phyloP scores from a whole-genome alignment of 1,140 invertebrate genomes.

The Lutraria rhynchaena region DNA sequence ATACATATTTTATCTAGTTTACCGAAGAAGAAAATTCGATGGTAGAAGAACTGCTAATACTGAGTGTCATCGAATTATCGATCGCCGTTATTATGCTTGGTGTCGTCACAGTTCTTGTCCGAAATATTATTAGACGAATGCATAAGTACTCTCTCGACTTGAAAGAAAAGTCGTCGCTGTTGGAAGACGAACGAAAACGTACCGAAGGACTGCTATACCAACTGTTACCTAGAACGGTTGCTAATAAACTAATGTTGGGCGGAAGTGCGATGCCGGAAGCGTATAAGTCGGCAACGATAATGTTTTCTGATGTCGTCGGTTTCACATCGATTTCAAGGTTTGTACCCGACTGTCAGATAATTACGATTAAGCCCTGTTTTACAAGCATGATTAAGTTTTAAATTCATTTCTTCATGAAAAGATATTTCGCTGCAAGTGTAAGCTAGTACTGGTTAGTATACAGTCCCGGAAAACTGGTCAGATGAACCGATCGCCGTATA shows the following conservation, averaged over 20 bases:
- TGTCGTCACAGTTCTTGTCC: conserved; percentile 7
- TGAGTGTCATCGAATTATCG: conserved; percentile 13
- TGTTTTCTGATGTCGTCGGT: conserved; percentile 91
- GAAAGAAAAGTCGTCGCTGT: conserved; percentile 22
- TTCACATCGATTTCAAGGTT: conserved; percentile 87
- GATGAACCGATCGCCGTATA: no score
- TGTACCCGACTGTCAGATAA: background rate
- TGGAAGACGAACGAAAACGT: conserved; percentile 48
- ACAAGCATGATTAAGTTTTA: no score
- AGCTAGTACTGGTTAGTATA: no score
- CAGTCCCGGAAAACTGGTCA: no score
- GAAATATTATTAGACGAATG: conserved; percentile 31
- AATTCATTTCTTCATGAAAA: no score
- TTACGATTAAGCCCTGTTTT: no score
- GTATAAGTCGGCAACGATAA: conserved; percentile 72
- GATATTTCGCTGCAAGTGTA: no score
- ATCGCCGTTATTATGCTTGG: conserved; percentile 16
- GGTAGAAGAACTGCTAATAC: background rate
- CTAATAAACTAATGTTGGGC: conserved; percentile 33
- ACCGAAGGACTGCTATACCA: conserved; percentile 51
- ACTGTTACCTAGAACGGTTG: conserved; percentile 45
- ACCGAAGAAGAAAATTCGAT: conserved; percentile 17
- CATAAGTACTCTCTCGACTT: conserved; percentile 42
- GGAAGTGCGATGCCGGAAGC: conserved; percentile 34
- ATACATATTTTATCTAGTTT: background rate